Conservation (phyloP, 2,888 invertebrate genomes). For the Coremacera marginata region DNA sequence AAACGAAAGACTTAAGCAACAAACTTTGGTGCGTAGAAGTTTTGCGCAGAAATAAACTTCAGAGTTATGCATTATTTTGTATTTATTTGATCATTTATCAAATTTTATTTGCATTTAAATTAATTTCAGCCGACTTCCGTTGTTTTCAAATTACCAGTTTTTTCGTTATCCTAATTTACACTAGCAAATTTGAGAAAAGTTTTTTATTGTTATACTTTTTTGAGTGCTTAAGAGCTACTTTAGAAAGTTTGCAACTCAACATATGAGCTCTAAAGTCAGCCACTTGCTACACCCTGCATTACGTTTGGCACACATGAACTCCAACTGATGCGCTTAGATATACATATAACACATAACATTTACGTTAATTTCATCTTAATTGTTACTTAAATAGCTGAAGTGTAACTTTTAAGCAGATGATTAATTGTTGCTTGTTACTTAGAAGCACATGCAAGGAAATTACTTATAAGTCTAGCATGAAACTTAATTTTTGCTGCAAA, state of each 20-base stretch:
- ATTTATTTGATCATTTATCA: neutral
- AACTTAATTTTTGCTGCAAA: no score
- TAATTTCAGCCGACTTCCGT: neutral
- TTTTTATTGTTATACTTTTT: neutral
- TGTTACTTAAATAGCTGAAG: neutral
- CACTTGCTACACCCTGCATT: no score
- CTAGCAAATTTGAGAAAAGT: neutral
- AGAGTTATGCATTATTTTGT: neutral
- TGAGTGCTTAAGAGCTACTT: neutral
- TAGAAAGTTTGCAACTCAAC: constrained; percentile 3
- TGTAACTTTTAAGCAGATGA: neutral
- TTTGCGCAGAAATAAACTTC: neutral
- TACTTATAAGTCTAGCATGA: no score
- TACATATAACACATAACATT: neutral
- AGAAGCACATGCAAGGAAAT: no score
- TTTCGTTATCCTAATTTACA: neutral
- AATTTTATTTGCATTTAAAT: neutral
- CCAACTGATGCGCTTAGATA: no score
- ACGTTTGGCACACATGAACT: no score
- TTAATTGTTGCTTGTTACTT: neutral
- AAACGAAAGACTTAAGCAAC: constrained; percentile 2
- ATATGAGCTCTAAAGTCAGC: neutral
- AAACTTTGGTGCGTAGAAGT: neutral
- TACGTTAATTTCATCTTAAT: neutral
- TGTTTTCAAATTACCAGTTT: neutral